These are phyloP conservation scores for Micropoecilia bifurca DNA, from an alignment of 2,797 vertebrate genomes.

Conservation along the genomic window DNA sequence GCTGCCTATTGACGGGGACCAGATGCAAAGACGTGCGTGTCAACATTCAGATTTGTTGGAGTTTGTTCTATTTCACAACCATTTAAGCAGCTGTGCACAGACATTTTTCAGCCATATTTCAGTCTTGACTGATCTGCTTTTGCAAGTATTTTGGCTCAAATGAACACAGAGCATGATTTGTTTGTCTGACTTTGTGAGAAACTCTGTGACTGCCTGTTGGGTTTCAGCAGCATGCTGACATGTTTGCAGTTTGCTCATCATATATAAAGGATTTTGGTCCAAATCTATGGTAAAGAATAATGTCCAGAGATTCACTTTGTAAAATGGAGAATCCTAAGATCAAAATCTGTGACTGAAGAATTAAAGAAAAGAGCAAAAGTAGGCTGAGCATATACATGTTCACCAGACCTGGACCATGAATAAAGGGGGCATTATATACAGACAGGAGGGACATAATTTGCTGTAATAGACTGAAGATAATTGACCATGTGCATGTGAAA, in stretches of 20 bases:
- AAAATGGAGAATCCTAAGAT: neutral
- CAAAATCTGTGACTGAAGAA: slow-evolving; percentile 3
- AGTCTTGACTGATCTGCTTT: neutral
- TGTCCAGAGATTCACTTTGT: neutral
- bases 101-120: neutral
- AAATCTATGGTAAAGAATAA: neutral
- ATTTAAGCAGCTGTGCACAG: neutral
- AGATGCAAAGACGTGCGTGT: neutral
- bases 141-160: neutral
- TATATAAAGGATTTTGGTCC: neutral
- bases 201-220: neutral
- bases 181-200: neutral
- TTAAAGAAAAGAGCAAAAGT: slow-evolving; percentile 9
- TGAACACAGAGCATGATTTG: neutral
- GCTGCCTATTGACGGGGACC: neutral
- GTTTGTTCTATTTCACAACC: neutral
- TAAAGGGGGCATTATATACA: slow-evolving; percentile 29
- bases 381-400: slow-evolving; percentile 12
- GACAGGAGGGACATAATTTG: slow-evolving; percentile 35
- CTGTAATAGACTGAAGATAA: slow-evolving; percentile 38
- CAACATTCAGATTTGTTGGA: neutral
- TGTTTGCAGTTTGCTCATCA: neutral
- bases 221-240: neutral
- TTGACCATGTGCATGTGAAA: slow-evolving; percentile 29
- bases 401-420: neutral